phyloP scores from a whole-genome alignment of 2,888 invertebrate species.

The Gandaritis pyraliata region DNA sequence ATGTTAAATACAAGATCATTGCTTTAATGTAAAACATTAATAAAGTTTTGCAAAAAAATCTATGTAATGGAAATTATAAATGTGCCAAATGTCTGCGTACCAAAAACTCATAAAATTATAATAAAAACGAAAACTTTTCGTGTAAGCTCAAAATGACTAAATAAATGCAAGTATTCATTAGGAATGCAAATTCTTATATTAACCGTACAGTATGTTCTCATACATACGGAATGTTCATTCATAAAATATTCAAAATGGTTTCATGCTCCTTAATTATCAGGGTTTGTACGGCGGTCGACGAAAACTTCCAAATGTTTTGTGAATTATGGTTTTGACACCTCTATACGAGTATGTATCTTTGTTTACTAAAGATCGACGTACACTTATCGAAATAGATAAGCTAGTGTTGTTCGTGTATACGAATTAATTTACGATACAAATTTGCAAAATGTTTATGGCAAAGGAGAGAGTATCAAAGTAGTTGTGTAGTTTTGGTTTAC shows the following conservation, averaged over 20 bases:
- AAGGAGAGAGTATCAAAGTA: constrained; percentile 25
- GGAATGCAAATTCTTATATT: constrained; percentile 76
- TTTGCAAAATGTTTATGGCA: no score
- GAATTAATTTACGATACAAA: constrained; percentile 32
- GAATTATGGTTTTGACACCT: constrained; percentile 33
- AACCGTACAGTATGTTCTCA: constrained; percentile 76
- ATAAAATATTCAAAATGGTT: constrained; percentile 83
- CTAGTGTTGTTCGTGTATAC: constrained; percentile 24
- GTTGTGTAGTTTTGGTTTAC: constrained; percentile 42
- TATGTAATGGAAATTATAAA: no score
- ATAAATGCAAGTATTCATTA: constrained; percentile 75
- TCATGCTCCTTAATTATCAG: constrained; percentile 81
- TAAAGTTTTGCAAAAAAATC: no score
- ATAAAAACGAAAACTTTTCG: constrained; percentile 19
- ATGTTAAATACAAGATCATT: no score
- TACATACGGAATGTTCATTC: constrained; percentile 79
- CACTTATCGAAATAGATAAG: constrained; percentile 24
- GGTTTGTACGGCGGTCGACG: constrained; percentile 71
- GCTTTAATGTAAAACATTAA: no score
- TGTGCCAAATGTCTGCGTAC: background rate
- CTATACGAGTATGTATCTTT: constrained; percentile 8
- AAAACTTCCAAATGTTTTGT: constrained; percentile 66
- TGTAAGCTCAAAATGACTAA: constrained; percentile 39
- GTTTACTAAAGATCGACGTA: constrained; percentile 26
- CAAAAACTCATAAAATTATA: constrained; percentile 6